Evolutionary conservation across 2,797 vertebrate genomes (phyloP), one percentile per base, ranked within the genome.

Genomic region (Pseudopleuronectes americanus): DNA sequence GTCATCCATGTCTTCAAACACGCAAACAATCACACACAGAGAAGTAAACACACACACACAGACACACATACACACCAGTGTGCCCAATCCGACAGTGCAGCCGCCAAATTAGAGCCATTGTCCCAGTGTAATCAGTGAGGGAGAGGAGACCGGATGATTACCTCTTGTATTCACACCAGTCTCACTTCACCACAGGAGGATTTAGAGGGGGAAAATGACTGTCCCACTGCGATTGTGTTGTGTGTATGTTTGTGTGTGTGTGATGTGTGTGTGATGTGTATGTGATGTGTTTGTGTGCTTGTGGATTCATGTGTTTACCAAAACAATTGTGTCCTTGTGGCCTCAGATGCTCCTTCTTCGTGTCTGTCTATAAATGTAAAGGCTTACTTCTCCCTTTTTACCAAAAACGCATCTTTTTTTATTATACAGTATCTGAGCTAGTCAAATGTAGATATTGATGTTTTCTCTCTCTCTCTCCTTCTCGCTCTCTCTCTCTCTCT

Each of bases 61-160:
- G 7, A 31, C 62, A 73, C 5, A 41, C 80, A 59, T 48, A 38
- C 38, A 19, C 26, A 38, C 56, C 56, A 57, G 33, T n/a, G 52
- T 51, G 22, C 17, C 17, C 4, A 4, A 38, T 68, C 61, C 60
- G 69, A 72, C 55, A 21, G 9, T 17, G 52, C 8, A 33, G 51
- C 70, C 41, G 48, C 61, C 60, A 59, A 67, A 66, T 57, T 16
- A 55, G 55, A 74, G 43, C 28, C 52, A 31, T 51, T 71, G 22
- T 61, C 74, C 49, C 57, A 41, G 26, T 43, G 36, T 61, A 72
- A 74, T 79, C 74, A 55, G 60, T 24, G 24, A 60, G 36, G 54
- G 72, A 81, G 54, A 60, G 33, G 23, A 64, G 45, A 3, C 36
- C 19, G n/a, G 14, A 57, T 79, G 70, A 76, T 74, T 77, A 41